Conservation (phyloP, 2,888 invertebrate genomes). For the Agonopterix subpropinquella region DNA sequence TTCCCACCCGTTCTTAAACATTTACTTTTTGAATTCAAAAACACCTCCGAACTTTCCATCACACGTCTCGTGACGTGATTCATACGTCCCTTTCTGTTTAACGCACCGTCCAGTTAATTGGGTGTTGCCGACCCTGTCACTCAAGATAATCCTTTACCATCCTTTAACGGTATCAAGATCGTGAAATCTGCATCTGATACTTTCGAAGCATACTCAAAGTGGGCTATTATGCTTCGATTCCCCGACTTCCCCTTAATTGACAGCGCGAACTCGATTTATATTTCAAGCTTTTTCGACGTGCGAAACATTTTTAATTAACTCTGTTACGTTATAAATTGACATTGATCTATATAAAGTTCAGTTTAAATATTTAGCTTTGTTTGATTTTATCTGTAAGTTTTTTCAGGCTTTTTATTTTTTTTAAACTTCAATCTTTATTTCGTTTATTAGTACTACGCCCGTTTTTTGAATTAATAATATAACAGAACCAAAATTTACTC, state of each 20-base stretch:
- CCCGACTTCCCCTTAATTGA: slow-evolving; percentile 48
- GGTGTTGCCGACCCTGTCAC: slow-evolving; percentile 49
- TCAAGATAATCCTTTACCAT: slow-evolving; percentile 52
- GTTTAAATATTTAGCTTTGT: no score
- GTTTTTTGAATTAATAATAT: no score
- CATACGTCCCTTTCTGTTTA: slow-evolving; percentile 33
- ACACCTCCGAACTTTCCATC: slow-evolving; percentile 2
- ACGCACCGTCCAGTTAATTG: slow-evolving; percentile 44
- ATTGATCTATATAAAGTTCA: slow-evolving; percentile 1
- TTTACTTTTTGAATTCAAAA: no score
- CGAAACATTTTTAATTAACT: slow-evolving; percentile 26
- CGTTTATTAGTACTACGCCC: no score
- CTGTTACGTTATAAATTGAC: slow-evolving; percentile 10
- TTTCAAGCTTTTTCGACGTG: slow-evolving; percentile 31
- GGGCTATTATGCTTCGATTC: slow-evolving; percentile 29
- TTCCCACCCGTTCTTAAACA: no score
- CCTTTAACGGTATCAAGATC: slow-evolving; percentile 45
- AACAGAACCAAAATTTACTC: no score
- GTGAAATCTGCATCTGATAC: slow-evolving; percentile 53
- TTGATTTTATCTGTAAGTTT: no score
- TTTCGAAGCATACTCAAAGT: slow-evolving; percentile 25
- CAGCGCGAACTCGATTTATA: slow-evolving; percentile 45
- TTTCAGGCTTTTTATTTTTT: no score
- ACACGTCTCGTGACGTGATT: slow-evolving; percentile 24
- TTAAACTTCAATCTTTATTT: no score